Evolutionary conservation across 2,797 vertebrate genomes (phyloP).

Genomic region (Sciurus vulgaris): DNA sequence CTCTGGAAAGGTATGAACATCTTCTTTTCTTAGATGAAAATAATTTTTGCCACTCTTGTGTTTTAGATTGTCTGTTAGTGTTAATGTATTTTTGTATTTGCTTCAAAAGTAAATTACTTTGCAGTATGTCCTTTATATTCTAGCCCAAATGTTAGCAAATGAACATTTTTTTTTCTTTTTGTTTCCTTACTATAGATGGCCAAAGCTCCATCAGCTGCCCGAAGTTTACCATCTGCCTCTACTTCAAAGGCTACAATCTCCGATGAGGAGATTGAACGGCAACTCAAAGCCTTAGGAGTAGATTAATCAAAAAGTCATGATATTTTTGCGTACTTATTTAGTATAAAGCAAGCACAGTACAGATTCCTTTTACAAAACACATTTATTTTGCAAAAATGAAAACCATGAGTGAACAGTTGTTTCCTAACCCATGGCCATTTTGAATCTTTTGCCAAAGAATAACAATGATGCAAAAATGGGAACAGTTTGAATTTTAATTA

Average conservation of each 20-base stretch:
- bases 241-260: slow-evolving; percentile 94
- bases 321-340: slow-evolving; percentile 69
- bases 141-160: slow-evolving; percentile 59
- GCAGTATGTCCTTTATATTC: not conserved
- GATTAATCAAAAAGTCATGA: slow-evolving; percentile 89
- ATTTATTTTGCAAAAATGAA: slow-evolving; percentile 76
- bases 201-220: slow-evolving; percentile 95
- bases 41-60: not conserved
- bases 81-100: slow-evolving; percentile 18
- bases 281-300: slow-evolving; percentile 97
- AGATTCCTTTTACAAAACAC: slow-evolving; percentile 74
- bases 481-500: slow-evolving; percentile 76
- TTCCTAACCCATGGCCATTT: slow-evolving; percentile 75
- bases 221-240: slow-evolving; percentile 92
- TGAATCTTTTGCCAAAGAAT: slow-evolving; percentile 84
- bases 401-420: slow-evolving; percentile 74
- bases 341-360: slow-evolving; percentile 73
- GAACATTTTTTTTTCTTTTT: not conserved
- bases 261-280: slow-evolving; percentile 98
- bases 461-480: slow-evolving; percentile 68
- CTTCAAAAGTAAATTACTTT: slow-evolving; percentile 46
- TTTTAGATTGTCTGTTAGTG: not conserved
- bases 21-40: slow-evolving; percentile 14
- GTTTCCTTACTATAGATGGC: slow-evolving; percentile 93
- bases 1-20: slow-evolving; percentile 93